Evolutionary conservation across 2,888 invertebrate genomes (phyloP).

Genomic region (Acanthosepion esculentum): DNA sequence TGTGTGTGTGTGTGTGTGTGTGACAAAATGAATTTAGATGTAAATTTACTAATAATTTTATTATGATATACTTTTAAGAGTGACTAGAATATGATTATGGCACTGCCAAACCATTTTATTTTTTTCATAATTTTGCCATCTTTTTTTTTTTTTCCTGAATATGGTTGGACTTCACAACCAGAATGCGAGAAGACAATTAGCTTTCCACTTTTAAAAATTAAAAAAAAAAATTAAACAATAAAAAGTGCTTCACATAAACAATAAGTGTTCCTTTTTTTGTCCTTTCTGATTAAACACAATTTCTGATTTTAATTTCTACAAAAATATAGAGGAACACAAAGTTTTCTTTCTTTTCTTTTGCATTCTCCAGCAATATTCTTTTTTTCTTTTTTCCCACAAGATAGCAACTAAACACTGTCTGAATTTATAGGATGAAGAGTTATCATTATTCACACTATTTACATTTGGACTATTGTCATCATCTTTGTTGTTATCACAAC

Average conservation of each 20-base stretch:
- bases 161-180: slow-evolving; percentile 20
- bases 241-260: background rate
- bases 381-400: background rate
- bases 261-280: slow-evolving; percentile 35
- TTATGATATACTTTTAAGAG: background rate
- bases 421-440: no score
- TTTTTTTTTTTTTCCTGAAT: background rate
- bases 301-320: slow-evolving; percentile 35
- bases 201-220: background rate
- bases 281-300: slow-evolving; percentile 25
- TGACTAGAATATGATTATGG: background rate
- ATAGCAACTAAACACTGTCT: background rate
- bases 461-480: no score
- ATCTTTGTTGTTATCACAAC: no score
- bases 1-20: background rate
- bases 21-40: background rate
- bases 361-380: background rate
- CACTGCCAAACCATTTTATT: background rate
- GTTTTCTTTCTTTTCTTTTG: background rate
- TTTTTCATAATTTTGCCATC: background rate
- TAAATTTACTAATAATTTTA: background rate
- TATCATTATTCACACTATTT: no score
- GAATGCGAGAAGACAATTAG: background rate
- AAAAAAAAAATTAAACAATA: background rate
- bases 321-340: slow-evolving; percentile 42